A percentile compares a stretch with the other conserved stretches of the same genome.
Conservation (phyloP, 2,113 vertebrate genomes). For the Ascaphus truei region DNA sequence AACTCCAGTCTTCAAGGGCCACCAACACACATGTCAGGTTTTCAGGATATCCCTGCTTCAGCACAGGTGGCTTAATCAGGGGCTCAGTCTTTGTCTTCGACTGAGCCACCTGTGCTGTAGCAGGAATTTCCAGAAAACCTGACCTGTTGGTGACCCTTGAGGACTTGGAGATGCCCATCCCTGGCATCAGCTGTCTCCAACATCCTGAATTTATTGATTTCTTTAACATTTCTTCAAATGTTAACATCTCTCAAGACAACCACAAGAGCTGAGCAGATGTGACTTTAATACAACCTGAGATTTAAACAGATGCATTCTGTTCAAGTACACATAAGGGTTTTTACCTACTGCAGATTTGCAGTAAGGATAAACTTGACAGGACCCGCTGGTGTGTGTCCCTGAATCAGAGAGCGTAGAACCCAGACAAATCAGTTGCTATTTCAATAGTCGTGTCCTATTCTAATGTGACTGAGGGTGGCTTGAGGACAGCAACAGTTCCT, state of each 20-base stretch:
- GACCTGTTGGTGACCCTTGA: too few species aligned
- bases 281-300: conserved; percentile 25
- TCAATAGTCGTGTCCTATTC: background rate
- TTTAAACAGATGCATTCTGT: conserved; percentile 27
- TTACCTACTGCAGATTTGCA: background rate
- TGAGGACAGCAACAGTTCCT: background rate
- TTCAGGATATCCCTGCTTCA: too few species aligned
- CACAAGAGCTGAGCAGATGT: conserved; percentile 36
- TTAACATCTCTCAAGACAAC: conserved; percentile 34
- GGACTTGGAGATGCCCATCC: too few species aligned
- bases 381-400: background rate
- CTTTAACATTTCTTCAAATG: too few species aligned
- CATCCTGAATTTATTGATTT: too few species aligned
- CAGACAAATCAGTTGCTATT: background rate
- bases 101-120: too few species aligned
- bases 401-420: background rate
- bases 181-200: too few species aligned
- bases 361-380: background rate
- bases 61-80: too few species aligned
- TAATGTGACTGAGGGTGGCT: background rate
- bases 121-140: too few species aligned
- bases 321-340: conserved; percentile 18
- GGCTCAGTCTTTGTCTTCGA: too few species aligned
- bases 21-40: too few species aligned
- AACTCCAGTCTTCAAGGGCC: too few species aligned